A percentile compares a stretch with the other conserved stretches of the same genome.
Conservation (phyloP, 2,888 invertebrate species). For the Chloroclysta siterata region DNA sequence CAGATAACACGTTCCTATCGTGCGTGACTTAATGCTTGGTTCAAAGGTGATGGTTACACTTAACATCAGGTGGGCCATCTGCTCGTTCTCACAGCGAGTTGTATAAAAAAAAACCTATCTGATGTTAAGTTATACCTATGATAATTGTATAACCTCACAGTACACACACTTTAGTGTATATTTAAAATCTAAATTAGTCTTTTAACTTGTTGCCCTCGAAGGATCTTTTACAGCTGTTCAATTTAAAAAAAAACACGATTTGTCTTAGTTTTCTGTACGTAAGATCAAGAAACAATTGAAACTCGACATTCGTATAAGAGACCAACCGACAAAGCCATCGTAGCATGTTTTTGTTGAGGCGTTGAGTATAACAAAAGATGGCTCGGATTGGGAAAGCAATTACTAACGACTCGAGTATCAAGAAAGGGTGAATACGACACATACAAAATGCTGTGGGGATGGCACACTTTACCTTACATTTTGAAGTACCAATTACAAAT, state of each 20-base stretch:
- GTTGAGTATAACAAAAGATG: slow-evolving; percentile 60
- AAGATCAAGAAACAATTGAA: slow-evolving; percentile 32
- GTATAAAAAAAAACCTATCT: too few relatives aligned
- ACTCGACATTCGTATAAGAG: slow-evolving; percentile 30
- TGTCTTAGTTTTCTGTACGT: not conserved
- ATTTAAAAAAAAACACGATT: not conserved
- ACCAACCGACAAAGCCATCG: slow-evolving; percentile 45
- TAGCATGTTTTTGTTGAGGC: slow-evolving; percentile 60
- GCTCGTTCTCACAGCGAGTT: too few relatives aligned
- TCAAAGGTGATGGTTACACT: too few relatives aligned
- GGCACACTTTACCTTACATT: slow-evolving; percentile 40
- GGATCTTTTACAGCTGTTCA: not conserved
- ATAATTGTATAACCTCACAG: too few relatives aligned
- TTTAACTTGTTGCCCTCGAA: too few relatives aligned
- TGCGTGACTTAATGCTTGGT: too few relatives aligned
- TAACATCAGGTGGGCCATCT: too few relatives aligned
- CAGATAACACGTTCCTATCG: too few relatives aligned
- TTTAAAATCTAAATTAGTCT: too few relatives aligned
- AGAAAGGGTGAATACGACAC: slow-evolving; percentile 64
- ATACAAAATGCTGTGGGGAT: slow-evolving; percentile 45
- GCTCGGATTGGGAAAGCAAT: slow-evolving; percentile 63
- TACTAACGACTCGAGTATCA: slow-evolving; percentile 64
- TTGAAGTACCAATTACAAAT: not conserved
- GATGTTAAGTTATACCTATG: too few relatives aligned
- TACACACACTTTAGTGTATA: too few relatives aligned